Evolutionary conservation across 2,888 invertebrate species (phyloP).

Genomic region (Ochropleura leucogaster): DNA sequence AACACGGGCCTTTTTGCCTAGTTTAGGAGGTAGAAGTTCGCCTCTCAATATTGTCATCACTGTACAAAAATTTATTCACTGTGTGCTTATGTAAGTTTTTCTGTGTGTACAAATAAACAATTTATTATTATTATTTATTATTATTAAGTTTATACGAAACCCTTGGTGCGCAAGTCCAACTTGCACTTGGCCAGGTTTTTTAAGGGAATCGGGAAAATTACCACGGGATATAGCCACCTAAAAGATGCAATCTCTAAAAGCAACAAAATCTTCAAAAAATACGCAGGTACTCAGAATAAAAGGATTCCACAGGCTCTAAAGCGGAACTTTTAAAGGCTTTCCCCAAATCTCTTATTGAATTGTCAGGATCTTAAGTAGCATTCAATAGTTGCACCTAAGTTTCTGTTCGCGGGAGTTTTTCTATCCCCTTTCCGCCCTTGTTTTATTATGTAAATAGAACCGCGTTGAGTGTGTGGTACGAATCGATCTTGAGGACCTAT

Average conservation of each 20-base stretch:
- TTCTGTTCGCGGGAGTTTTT: slow-evolving; percentile 59
- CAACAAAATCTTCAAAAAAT: slow-evolving; percentile 21
- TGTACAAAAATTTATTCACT: too few relatives aligned
- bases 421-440: slow-evolving; percentile 61
- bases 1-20: too few relatives aligned
- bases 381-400: slow-evolving; percentile 61
- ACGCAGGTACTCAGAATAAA: slow-evolving; percentile 45
- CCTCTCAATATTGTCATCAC: too few relatives aligned
- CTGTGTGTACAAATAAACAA: too few relatives aligned
- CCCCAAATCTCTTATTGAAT: slow-evolving; percentile 65
- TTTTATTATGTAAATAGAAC: slow-evolving; percentile 77
- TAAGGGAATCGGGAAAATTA: too few relatives aligned
- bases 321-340: slow-evolving; percentile 62
- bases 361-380: slow-evolving; percentile 58
- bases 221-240: too few relatives aligned
- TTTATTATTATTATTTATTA: too few relatives aligned
- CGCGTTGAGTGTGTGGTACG: slow-evolving; percentile 62
- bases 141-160: too few relatives aligned
- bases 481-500: slow-evolving; percentile 64
- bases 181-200: too few relatives aligned
- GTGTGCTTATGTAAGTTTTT: too few relatives aligned
- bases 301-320: slow-evolving; percentile 21
- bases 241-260: neutral
- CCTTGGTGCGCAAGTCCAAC: too few relatives aligned
- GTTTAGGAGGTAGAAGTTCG: too few relatives aligned